Conservation (phyloP, 1,140 invertebrate genomes). For the Sarcophaga bullata region DNA sequence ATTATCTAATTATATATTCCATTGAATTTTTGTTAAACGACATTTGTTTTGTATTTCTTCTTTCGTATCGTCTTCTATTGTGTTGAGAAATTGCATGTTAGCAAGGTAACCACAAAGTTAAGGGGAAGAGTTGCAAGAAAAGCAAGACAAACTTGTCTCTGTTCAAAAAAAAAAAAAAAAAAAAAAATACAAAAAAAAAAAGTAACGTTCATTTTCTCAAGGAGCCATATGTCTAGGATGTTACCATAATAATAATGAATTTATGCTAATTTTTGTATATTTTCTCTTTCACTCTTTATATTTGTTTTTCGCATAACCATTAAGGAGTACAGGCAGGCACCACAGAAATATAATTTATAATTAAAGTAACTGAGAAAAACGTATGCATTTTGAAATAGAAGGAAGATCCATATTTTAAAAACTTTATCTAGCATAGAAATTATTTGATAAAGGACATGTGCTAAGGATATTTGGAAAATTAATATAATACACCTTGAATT, state of each 20-base stretch:
- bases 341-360: too few species aligned
- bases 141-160: not conserved
- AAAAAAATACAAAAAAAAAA: slow-evolving; percentile 16
- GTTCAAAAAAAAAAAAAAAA: not conserved
- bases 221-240: slow-evolving; percentile 33
- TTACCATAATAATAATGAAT: slow-evolving; percentile 28
- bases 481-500: too few species aligned
- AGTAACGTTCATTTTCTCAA: slow-evolving; percentile 7
- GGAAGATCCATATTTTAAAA: too few species aligned
- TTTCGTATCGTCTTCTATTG: not conserved
- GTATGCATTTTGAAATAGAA: too few species aligned
- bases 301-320: slow-evolving; percentile 1
- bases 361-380: too few species aligned
- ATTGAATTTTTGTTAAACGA: slow-evolving; percentile 21
- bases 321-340: not conserved
- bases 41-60: slow-evolving; percentile 36
- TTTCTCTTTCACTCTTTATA: not conserved
- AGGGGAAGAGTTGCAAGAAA: slow-evolving; percentile 6
- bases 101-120: slow-evolving; percentile 2
- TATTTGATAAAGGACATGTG: too few species aligned
- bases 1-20: slow-evolving; percentile 47
- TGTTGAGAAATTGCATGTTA: slow-evolving; percentile 31
- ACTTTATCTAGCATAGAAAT: too few species aligned
- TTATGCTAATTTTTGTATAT: slow-evolving; percentile 18
- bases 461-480: too few species aligned